Evolutionary conservation across 2,113 vertebrate species (phyloP), one percentile per base, ranked within the genome.

Genomic region (Dryoscopus gambensis): DNA sequence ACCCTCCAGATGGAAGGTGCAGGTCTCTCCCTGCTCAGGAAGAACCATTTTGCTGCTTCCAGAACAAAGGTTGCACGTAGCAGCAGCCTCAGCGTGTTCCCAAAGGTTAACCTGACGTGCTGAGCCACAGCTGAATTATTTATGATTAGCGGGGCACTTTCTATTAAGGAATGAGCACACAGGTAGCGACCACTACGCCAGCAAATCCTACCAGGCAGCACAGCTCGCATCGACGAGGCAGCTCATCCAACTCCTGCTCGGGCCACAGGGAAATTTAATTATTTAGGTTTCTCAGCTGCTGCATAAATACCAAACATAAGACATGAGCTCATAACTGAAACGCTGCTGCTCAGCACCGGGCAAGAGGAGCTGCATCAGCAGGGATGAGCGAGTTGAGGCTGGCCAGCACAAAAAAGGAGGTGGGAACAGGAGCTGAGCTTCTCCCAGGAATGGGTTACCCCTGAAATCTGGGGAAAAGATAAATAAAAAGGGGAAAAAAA

Each of bases 221-320:
- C 24, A 74, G 69, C 57, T 81, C 74, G 28, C 2, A 3, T 30
- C 73, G 13, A 8, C 17, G 5, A 60, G 47, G 60, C 40, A 74
- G 74, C 60, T 52, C 5, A 0, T 30, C 79, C 18, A 11, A 2
- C 76, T 91, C 59, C 65, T 35, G 60, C 79, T 64, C 1, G 1
- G 74, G 40, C 95, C 55, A 62, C 7, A 3, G 68, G 60, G 87
- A 94, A 89, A 84, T 93, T 86, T 50, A 95, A 97, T 95, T 87
- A 95, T 83, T 95, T 70, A 83, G 52, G 69, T 28, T 77, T 95
- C 85, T 90, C 49, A 62, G 64, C 84, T 53, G 83, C 67, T 55
- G 56, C 60, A 59, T 42, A 89, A 88, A 78, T 76, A 88, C 15
- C 56, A 60, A 49, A 63, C 35, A 13, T 8, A 39, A 95, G 87